Evolutionary conservation across 2,888 invertebrate genomes (phyloP), one percentile per base, ranked within the genome.

Genomic region (Arge pagana): DNA sequence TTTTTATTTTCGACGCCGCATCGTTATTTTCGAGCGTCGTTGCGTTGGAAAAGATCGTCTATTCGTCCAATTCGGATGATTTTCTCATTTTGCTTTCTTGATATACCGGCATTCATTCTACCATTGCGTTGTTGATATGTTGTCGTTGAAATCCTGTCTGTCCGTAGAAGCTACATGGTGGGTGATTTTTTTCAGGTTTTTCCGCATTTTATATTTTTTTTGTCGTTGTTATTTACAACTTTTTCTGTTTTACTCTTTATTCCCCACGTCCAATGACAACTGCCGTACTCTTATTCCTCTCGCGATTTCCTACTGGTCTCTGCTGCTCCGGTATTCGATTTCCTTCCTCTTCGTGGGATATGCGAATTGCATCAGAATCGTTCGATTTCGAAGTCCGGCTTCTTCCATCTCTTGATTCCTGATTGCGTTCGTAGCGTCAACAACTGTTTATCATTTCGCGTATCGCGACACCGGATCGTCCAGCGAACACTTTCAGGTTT

Each of bases 31-130:
- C n/a, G n/a, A n/a, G n/a, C n/a, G n/a, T 6, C 49, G 13, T 8
- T n/a, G 3, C 19, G 30, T 15, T 10, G 11, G 19, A 8, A 30
- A 43, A 13, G 11, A 31, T 24, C 16, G 41, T 33, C 31, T 30
- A 8, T 31, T 18, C 28, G 10, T 43, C 15, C n/a, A 37, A 37
- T 37, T 18, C 18, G 19, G 19, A 33, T n/a, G 37, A 37, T 6
- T 37, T 10, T 37, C 19, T 10, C 37, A 19, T 28, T 3, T n/a
- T 16, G n/a, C 37, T 11, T 37, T 26, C 42, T 18, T 33, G 16
- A 50, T 50, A 42, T 43, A 37, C 42, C 50, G 42, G 35, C n/a
- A 42, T 50, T 50, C n/a, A 24, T 50, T 33, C 42, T 35, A 50
- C 15, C 11, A 11, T 33, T 31, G 21, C 42, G 50, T 50, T 35